A percentile compares a stretch with the other conserved stretches of the same genome.
Evolutionary conservation across 2,888 invertebrate genomes (phyloP).

Genomic region (Drosophila imparisetae): DNA sequence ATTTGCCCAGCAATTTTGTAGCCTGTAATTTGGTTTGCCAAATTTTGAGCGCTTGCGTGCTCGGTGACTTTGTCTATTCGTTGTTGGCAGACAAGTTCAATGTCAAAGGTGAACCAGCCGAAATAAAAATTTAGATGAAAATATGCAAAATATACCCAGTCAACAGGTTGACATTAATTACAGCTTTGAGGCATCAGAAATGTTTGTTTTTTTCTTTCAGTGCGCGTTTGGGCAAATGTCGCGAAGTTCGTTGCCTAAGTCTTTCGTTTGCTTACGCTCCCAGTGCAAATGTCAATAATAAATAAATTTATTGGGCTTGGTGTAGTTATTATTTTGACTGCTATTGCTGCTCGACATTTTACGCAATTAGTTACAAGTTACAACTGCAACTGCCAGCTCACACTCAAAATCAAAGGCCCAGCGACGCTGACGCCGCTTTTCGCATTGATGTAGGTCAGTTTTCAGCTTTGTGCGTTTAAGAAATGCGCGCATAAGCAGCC

Average conservation of each 20-base stretch:
- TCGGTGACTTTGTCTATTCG: conserved; percentile 14
- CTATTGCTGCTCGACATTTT: conserved; percentile 45
- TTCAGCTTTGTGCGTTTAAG: conserved; percentile 65
- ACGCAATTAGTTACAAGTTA: conserved; percentile 65
- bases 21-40: conserved; percentile 30
- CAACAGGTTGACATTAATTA: conserved; percentile 11
- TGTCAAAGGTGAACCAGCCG: conserved; percentile 67
- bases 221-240: background rate
- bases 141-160: conserved; percentile 7
- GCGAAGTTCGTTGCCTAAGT: conserved; percentile 72
- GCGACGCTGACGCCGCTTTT: conserved; percentile 44
- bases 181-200: conserved; percentile 7
- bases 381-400: conserved; percentile 60
- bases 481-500: conserved; percentile 63
- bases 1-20: conserved; percentile 18
- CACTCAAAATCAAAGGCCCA: conserved; percentile 33
- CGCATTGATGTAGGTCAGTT: conserved; percentile 81
- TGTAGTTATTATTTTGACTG: conserved; percentile 10
- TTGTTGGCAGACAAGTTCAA: conserved; percentile 68
- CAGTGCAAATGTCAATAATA: conserved; percentile 57
- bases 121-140: conserved; percentile 4
- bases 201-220: conserved; percentile 7
- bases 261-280: conserved; percentile 59
- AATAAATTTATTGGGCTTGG: conserved; percentile 44
- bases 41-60: conserved; percentile 32